Percentiles rank a stretch among this genome's conserved stretches.
Conservation (phyloP, 2,888 invertebrate genomes). For the Drosophila cognata region DNA sequence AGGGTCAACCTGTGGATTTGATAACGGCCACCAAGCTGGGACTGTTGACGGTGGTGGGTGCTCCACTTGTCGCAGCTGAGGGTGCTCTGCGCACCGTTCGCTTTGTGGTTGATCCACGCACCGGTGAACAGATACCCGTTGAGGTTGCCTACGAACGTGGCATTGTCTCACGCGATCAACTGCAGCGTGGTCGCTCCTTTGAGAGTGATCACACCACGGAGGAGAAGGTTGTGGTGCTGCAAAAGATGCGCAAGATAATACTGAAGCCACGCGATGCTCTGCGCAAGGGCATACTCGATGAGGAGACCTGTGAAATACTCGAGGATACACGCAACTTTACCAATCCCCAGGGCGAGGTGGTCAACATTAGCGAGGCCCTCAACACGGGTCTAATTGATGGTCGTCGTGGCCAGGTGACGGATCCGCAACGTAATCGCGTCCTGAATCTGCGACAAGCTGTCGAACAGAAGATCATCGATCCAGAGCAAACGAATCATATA, state of each 20-base stretch:
- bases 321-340: conserved; percentile 87
- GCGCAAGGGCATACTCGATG: conserved; percentile 91
- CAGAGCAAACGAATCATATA: conserved; percentile 90
- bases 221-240: conserved; percentile 90
- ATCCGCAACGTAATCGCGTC: conserved; percentile 92
- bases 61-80: conserved; percentile 90
- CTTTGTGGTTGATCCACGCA: conserved; percentile 91
- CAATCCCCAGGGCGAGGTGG: conserved; percentile 87
- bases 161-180: conserved; percentile 86
- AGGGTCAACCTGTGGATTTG: conserved; percentile 89
- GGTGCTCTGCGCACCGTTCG: conserved; percentile 89
- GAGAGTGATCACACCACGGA: conserved; percentile 86
- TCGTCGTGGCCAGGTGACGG: conserved; percentile 91
- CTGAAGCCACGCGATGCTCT: conserved; percentile 91
- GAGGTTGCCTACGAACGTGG: conserved; percentile 93
- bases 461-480: conserved; percentile 92
- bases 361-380: conserved; percentile 92
- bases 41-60: conserved; percentile 90
- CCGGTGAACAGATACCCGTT: conserved; percentile 92
- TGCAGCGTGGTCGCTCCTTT: conserved; percentile 77
- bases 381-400: conserved; percentile 90
- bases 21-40: conserved; percentile 92
- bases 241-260: conserved; percentile 92
- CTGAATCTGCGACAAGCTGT: conserved; percentile 94
- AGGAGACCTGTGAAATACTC: conserved; percentile 90